Evolutionary conservation across 1,140 invertebrate genomes (phyloP).

Genomic region (Panagrolaimus sp.): DNA sequence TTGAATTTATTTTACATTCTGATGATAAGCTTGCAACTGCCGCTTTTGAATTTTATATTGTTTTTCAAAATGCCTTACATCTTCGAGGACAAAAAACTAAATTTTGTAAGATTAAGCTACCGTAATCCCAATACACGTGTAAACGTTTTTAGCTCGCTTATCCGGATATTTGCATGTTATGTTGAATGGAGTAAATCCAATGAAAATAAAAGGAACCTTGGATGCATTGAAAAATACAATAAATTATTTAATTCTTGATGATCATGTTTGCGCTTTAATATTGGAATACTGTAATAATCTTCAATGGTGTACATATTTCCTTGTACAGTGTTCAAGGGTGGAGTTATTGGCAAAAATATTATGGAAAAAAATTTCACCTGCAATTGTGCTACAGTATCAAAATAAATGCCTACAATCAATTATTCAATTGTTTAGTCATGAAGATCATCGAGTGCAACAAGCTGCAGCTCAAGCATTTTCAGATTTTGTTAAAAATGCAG

Average conservation of each 20-base stretch:
- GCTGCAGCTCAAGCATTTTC: not conserved
- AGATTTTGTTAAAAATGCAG: not conserved
- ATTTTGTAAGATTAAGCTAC: constrained; percentile 1
- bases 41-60: constrained; percentile 11
- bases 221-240: not conserved
- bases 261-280: not conserved
- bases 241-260: not conserved
- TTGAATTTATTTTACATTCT: constrained; percentile 12
- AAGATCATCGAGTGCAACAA: not conserved
- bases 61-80: not conserved
- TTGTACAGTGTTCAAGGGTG: constrained; percentile 1
- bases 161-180: not conserved
- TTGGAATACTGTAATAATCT: constrained; percentile 1
- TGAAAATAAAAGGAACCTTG: not conserved
- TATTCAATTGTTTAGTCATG: not conserved
- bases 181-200: not conserved
- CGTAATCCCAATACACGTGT: not conserved
- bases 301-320: not conserved
- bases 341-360: not conserved
- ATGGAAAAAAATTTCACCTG: not conserved
- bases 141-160: not conserved
- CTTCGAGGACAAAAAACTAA: not conserved
- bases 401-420: not conserved
- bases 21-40: constrained; percentile 2
- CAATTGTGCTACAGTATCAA: not conserved